Base-by-base conservation (phyloP, 2,888 invertebrate genomes). In the Polymixis lichenea region DNA sequence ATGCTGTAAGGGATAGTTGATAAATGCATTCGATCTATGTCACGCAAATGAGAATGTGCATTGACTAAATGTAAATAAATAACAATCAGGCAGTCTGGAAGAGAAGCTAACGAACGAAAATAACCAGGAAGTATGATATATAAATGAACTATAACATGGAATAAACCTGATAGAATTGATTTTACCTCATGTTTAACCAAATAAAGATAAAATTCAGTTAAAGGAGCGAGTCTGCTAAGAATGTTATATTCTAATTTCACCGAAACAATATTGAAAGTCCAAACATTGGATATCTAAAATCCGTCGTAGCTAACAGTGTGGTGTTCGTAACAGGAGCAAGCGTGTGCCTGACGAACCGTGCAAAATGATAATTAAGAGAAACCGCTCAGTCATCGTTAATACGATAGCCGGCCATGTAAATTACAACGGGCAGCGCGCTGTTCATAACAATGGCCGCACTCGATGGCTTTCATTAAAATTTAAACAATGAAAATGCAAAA, bases 341-440 rank as follows among this genome's bases (percentile, higher is more conserved):
- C 93, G 91, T 92, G 93, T 92, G 94, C 86, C 93, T 95, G 95
- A 95, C 96, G 95, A 95, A 95, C 95, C 96, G 94, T 95, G 95
- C 95, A 94, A 95, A 96, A 96, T 96, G 95, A 96, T 96, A 96
- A 96, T 96, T 96, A 96, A 96, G 94, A 95, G 95, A 95, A 96
- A 95, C 95, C 95, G 95, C 95, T 95, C 95, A 94, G 95, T 96
- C 96, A 96, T 95, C 95, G 93, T 94, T 94, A 95, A 95, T 95
- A 93, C 94, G 95, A 95, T 95, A 95, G 95, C 94, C 92, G 92
- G 89, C 92, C 89, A 93, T 94, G 95, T 94, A 95, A 95, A 95
- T 95, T 95, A 95, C 93, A 92, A 89, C 89, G 85, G 75, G 55
- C 85, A 88, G 87, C 76, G 82, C 89, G 88, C 90, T 94, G 93